Conservation (phyloP, 1,140 invertebrate species). For the Brachionus rotundiformis region DNA sequence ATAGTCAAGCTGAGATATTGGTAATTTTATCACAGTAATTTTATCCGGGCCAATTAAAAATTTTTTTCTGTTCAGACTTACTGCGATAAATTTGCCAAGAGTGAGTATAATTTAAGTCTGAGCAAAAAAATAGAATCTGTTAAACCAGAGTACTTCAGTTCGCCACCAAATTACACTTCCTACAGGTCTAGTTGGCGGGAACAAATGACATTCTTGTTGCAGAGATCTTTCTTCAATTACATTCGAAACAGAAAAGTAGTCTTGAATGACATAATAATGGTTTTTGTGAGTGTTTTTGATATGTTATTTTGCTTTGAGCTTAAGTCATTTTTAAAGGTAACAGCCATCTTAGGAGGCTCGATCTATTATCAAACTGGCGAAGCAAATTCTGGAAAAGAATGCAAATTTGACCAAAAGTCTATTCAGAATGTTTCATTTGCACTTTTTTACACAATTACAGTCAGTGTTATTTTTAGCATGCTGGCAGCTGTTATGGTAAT, state of each 20-base stretch:
- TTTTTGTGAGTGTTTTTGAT: not conserved
- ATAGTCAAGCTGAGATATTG: not conserved
- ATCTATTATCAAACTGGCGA: conserved; percentile 23
- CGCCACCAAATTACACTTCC: conserved; percentile 29
- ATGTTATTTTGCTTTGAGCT: not conserved
- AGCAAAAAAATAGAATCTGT: conserved; percentile 12
- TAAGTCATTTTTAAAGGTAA: not conserved
- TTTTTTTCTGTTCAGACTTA: conserved; percentile 1
- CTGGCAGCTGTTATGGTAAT: conserved; percentile 41
- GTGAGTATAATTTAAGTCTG: not conserved
- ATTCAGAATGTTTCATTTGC: conserved; percentile 15
- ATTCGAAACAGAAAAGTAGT: conserved; percentile 40
- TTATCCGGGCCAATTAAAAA: too few species aligned
- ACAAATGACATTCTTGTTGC: conserved; percentile 10
- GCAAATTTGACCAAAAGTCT: conserved; percentile 13
- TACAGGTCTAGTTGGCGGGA: conserved; percentile 12
- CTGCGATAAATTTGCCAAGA: conserved; percentile 30
- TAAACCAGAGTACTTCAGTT: conserved; percentile 1
- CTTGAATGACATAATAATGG: conserved; percentile 23
- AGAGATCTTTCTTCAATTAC: conserved; percentile 44
- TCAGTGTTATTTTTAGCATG: conserved; percentile 41
- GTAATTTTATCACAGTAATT: too few species aligned
- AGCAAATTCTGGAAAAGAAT: not conserved
- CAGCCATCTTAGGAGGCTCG: conserved; percentile 25
- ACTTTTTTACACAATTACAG: conserved; percentile 36